These are phyloP conservation scores for Eilema depressum DNA, from an alignment of 2,888 invertebrate species.

Conservation along the genomic window DNA sequence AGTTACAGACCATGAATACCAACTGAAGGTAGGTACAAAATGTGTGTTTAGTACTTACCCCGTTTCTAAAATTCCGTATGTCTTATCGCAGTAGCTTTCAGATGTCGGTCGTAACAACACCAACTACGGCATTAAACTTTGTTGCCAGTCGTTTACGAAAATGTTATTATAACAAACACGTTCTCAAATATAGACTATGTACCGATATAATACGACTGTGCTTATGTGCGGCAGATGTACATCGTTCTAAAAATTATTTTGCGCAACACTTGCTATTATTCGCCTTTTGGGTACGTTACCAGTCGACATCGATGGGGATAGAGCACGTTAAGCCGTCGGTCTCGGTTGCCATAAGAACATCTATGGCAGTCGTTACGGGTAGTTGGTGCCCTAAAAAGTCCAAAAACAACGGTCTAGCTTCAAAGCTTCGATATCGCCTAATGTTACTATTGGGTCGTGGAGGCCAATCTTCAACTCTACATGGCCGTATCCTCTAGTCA, in stretches of 20 bases:
- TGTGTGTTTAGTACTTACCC: neutral
- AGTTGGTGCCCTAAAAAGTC: too few relatives aligned
- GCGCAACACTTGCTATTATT: neutral
- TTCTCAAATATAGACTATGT: neutral
- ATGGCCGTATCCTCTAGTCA: too few relatives aligned
- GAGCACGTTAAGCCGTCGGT: too few relatives aligned
- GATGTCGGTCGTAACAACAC: neutral
- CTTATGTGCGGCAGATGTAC: neutral
- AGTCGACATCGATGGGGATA: too few relatives aligned
- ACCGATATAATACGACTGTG: neutral
- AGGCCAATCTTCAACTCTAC: too few relatives aligned
- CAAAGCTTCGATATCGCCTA: too few relatives aligned
- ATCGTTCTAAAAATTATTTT: neutral
- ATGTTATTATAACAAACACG: neutral
- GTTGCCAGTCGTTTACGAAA: conserved; percentile 4
- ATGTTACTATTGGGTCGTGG: too few relatives aligned
- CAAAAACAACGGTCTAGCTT: too few relatives aligned
- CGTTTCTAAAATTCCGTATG: neutral
- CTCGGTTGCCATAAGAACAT: too few relatives aligned
- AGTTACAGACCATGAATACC: neutral
- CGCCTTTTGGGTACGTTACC: too few relatives aligned
- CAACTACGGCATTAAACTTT: neutral
- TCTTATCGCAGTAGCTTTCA: conserved; percentile 1
- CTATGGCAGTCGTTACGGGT: too few relatives aligned
- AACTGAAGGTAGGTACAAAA: neutral